Base-by-base conservation (phyloP, 2,888 invertebrate genomes). In the Apodemia hepburni region DNA sequence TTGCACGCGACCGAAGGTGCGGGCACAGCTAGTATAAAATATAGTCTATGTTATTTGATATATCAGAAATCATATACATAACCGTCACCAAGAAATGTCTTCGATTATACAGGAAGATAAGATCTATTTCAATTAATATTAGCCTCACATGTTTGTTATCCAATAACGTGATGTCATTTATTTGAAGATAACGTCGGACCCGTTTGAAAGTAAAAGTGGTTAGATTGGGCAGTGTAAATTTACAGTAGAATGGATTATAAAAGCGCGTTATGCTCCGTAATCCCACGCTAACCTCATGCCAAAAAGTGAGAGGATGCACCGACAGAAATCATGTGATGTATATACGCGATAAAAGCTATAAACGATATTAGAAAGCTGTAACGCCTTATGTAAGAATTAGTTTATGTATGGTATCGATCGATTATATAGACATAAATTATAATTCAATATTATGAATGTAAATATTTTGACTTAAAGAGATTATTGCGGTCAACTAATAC, bases 191-290 rank as follows among this genome's bases (percentile, higher is more conserved):
- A 45, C 64, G 65, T 65, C 66, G 61, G 54, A 47, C 61, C 49
- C 58, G 70, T 70, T 77, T 69, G 78, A 88, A 88, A 89, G 89
- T 89, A 88, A 89, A 87, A 89, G 88, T 87, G 77, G 85, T 82
- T 74, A 69, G 80, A 80, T 87, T 87, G 81, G 84, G 81, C 80
- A 75, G 75, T 75, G 70, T 75, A 70, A 71, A 74, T 73, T 74
- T 77, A 80, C 77, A 75, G 76, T 80, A 75, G 77, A 79, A 78
- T 76, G 74, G 76, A 79, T 80, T 78, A 82, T 84, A 81, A 82
- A 80, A 73, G 76, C 71, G 54, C 27, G 54, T 54, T 75, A 67
- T 66, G 76, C 73, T 73, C 54, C 27, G 54, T 74, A 74, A 75
- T 75, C 71, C 72, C 70, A 69, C 70, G 75, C 74, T 70, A 27